Evolutionary conservation across 1,140 invertebrate species (phyloP).

Genomic region (Anastrepha obliqua): DNA sequence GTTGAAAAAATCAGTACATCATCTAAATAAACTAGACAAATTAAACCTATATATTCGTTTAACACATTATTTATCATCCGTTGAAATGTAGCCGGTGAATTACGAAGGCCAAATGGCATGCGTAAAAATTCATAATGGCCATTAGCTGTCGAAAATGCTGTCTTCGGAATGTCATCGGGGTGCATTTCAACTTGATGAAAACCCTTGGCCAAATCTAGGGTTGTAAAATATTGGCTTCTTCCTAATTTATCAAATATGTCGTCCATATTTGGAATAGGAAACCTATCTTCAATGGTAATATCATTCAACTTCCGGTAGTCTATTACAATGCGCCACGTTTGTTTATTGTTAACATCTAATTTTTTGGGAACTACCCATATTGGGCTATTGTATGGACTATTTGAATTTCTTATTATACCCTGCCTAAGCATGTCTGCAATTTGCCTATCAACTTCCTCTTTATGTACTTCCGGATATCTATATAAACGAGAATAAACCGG

Average conservation of each 20-base stretch:
- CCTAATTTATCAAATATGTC: conserved; percentile 2
- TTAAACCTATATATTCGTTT: neutral
- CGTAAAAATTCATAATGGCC: conserved; percentile 25
- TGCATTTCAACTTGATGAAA: conserved; percentile 24
- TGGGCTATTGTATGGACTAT: too few species aligned
- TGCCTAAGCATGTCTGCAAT: neutral
- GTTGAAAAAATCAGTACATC: neutral
- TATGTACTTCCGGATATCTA: too few species aligned
- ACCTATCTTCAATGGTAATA: neutral
- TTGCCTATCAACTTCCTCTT: neutral
- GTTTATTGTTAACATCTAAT: neutral
- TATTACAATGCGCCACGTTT: neutral
- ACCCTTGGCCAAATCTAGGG: neutral
- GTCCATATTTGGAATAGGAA: neutral
- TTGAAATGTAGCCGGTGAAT: neutral
- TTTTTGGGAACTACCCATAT: too few species aligned
- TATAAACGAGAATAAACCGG: neutral
- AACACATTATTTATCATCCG: neutral
- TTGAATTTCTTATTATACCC: too few species aligned
- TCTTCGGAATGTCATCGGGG: neutral
- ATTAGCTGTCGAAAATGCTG: conserved; percentile 13
- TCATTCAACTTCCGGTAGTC: too few species aligned
- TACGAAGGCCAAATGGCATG: neutral
- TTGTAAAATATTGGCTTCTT: conserved; percentile 7
- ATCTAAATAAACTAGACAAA: neutral